Evolutionary conservation across 2,797 vertebrate genomes (phyloP).

Genomic region (Chloroceryle inda): DNA sequence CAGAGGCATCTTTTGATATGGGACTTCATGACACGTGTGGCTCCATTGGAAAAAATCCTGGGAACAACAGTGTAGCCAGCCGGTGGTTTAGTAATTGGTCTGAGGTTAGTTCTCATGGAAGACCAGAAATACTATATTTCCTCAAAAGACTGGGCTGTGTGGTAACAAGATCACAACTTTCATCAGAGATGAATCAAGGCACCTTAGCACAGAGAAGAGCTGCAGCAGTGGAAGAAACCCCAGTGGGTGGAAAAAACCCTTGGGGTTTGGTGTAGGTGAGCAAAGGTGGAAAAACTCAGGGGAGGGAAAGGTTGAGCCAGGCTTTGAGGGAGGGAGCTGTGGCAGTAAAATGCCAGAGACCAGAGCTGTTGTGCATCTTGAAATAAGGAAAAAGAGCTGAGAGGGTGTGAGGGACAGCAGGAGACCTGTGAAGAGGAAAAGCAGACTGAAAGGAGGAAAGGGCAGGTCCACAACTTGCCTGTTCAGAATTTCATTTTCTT

Average conservation of each 20-base stretch:
- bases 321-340: not conserved
- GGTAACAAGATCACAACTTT: not conserved
- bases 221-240: not conserved
- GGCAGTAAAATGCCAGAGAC: not conserved
- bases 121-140: not conserved
- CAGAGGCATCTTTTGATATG: fast-evolving
- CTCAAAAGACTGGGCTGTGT: fast-evolving
- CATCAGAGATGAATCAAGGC: not conserved
- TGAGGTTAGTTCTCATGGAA: not conserved
- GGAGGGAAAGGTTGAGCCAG: not conserved
- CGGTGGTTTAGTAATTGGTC: not conserved
- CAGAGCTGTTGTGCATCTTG: not conserved
- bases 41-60: not conserved
- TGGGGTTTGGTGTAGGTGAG: not conserved
- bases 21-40: fast-evolving
- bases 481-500: not conserved
- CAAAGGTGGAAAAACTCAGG: not conserved
- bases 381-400: not conserved
- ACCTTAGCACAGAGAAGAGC: not conserved
- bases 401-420: not conserved
- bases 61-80: not conserved
- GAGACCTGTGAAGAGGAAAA: not conserved
- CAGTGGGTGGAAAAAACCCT: not conserved
- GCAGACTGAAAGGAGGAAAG: not conserved
- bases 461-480: not conserved